phyloP scores from a whole-genome alignment of 2,888 invertebrate genomes.

The Koerneria pararmatus region DNA sequence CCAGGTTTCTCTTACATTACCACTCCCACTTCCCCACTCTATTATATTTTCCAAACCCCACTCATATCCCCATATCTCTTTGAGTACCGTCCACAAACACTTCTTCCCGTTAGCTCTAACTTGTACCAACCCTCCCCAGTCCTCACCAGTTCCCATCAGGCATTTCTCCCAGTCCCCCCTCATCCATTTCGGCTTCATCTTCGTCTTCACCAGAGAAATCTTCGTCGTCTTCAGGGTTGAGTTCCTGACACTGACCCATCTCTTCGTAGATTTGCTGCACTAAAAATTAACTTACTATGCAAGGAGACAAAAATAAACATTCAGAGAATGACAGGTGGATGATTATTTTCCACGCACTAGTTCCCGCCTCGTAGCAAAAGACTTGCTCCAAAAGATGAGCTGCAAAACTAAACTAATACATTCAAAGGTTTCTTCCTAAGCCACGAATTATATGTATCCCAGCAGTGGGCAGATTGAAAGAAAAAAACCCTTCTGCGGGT shows the following conservation, averaged over 20 bases:
- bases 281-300: constrained; percentile 41
- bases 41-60: background rate
- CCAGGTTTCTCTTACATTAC: background rate
- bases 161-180: constrained; percentile 15
- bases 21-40: background rate
- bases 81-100: too few species aligned
- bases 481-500: background rate
- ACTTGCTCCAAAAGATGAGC: background rate
- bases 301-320: too few species aligned
- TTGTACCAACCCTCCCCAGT: constrained; percentile 25
- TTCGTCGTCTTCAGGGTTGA: constrained; percentile 77
- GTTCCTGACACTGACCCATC: constrained; percentile 74
- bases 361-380: too few species aligned
- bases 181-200: constrained; percentile 17
- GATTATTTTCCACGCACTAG: too few species aligned
- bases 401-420: background rate
- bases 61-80: background rate
- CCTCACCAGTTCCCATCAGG: too few species aligned
- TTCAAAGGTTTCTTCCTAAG: background rate
- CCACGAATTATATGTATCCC: too few species aligned
- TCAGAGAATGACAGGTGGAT: too few species aligned
- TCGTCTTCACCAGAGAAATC: constrained; percentile 64
- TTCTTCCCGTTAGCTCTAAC: too few species aligned
- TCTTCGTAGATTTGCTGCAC: constrained; percentile 73
- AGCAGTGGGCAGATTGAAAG: too few species aligned